phyloP scores from a whole-genome alignment of 1,140 invertebrate species.

The Ephestia elutella region DNA sequence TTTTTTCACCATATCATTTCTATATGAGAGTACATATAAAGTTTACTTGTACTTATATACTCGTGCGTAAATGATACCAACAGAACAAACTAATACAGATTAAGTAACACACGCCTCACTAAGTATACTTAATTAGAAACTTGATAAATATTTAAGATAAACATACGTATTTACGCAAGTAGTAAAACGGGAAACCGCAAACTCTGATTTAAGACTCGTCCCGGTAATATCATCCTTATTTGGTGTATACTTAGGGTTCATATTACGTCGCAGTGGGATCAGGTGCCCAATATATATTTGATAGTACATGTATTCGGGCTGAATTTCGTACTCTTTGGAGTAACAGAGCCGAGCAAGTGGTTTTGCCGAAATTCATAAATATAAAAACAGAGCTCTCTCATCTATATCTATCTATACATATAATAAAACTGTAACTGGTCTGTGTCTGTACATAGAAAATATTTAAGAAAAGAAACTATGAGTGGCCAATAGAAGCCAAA shows the following conservation, averaged over 20 bases:
- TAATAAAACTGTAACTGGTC: too few relatives aligned
- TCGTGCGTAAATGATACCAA: neutral
- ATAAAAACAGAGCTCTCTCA: too few relatives aligned
- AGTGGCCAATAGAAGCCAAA: too few relatives aligned
- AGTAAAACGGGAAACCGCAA: neutral
- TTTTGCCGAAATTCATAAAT: too few relatives aligned
- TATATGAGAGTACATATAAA: too few relatives aligned
- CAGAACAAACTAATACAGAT: neutral
- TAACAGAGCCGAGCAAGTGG: too few relatives aligned
- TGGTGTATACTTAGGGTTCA: neutral
- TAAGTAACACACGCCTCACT: neutral
- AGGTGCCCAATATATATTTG: neutral
- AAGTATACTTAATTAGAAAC: conserved; percentile 5
- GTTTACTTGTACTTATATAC: neutral
- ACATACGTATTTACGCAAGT: neutral
- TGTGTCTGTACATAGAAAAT: too few relatives aligned
- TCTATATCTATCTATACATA: too few relatives aligned
- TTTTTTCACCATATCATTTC: too few relatives aligned
- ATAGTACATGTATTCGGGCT: too few relatives aligned
- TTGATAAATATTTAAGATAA: conserved; percentile 5
- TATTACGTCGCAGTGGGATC: neutral
- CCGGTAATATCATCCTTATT: neutral
- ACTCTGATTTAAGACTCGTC: neutral
- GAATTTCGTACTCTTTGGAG: too few relatives aligned
- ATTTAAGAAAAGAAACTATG: too few relatives aligned